These are phyloP conservation scores for Microcebus tavaratra DNA, from an alignment of 2,113 vertebrate genomes.

Conservation along the genomic window DNA sequence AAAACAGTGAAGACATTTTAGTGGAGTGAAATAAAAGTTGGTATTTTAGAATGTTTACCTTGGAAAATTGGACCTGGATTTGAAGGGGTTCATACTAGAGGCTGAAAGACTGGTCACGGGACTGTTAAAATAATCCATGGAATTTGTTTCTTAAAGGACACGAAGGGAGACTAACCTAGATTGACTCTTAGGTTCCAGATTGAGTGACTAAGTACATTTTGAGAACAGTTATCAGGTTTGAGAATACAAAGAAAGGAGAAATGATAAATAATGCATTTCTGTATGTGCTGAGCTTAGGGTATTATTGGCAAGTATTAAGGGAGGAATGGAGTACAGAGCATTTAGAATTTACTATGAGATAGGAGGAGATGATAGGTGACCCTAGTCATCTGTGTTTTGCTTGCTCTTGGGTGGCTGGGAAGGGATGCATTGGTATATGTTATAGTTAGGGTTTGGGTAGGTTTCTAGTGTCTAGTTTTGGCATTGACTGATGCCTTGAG, in stretches of 20 bases:
- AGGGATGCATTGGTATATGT: neutral
- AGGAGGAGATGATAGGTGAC: neutral
- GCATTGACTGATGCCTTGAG: neutral
- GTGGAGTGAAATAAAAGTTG: neutral
- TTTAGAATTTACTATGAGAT: neutral
- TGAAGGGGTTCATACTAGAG: neutral
- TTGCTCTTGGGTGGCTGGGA: neutral
- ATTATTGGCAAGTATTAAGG: neutral
- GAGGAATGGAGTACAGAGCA: neutral
- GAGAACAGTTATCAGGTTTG: neutral
- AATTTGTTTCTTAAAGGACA: neutral
- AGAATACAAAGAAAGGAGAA: neutral
- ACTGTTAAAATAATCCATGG: neutral
- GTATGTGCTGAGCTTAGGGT: neutral
- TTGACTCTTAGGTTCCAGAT: neutral
- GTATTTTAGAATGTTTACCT: neutral
- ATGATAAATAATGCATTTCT: neutral
- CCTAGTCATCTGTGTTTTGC: neutral
- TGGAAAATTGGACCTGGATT: neutral
- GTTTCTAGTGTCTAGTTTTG: neutral
- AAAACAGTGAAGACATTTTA: neutral
- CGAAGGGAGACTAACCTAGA: neutral
- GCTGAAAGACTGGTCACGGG: neutral
- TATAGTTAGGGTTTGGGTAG: neutral
- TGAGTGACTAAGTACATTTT: neutral